phyloP scores from a whole-genome alignment of 2,888 invertebrate genomes.

The Microplitis manilae region DNA sequence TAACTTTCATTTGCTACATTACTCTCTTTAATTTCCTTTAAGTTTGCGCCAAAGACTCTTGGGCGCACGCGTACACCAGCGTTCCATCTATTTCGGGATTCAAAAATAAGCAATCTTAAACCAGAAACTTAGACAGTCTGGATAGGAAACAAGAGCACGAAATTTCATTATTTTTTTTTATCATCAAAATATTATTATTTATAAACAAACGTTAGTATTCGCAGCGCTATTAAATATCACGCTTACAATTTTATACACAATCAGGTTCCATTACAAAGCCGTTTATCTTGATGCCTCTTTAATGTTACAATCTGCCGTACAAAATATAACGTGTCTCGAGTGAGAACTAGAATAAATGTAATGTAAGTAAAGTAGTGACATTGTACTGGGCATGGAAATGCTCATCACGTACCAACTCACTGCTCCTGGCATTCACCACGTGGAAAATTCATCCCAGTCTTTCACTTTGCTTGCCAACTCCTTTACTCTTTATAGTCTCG shows the following conservation, averaged over 20 bases:
- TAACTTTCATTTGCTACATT: background rate
- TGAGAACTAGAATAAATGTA: background rate
- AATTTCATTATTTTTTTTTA: no score
- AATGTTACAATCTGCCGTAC: conserved; percentile 1
- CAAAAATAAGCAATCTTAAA: conserved; percentile 63
- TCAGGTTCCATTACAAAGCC: background rate
- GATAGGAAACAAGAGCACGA: background rate
- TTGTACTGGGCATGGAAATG: background rate
- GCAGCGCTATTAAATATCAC: background rate
- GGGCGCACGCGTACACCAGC: background rate
- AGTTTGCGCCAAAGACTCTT: background rate
- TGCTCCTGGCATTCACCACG: background rate
- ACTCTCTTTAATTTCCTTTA: background rate
- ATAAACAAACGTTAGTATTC: background rate
- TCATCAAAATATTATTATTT: background rate
- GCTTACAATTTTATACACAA: background rate
- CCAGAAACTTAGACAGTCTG: conserved; percentile 10
- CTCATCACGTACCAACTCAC: background rate
- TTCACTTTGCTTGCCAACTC: background rate
- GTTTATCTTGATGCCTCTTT: background rate
- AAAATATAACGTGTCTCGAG: background rate
- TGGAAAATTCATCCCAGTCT: background rate
- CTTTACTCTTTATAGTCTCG: background rate
- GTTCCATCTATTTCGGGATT: conserved; percentile 63
- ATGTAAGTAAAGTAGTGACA: background rate